phyloP scores from a whole-genome alignment of 2,113 vertebrate species.

The Burhinus bistriatus region DNA sequence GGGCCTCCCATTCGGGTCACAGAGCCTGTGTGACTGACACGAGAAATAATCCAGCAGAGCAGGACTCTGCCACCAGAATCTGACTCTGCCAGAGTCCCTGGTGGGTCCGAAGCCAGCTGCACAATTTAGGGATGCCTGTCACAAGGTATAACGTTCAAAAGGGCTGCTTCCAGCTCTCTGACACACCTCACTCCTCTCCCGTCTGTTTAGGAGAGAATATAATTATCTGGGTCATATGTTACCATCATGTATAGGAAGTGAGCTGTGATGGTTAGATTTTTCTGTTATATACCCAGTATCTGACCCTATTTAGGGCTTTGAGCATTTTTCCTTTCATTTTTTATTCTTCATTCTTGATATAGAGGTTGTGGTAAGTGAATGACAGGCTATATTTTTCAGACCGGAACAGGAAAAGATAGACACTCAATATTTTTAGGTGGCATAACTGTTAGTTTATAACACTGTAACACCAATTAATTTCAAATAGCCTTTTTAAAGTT shows the following conservation, averaged over 20 bases:
- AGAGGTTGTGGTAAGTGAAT: background rate
- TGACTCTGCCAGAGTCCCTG: background rate
- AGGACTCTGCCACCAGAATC: background rate
- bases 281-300: background rate
- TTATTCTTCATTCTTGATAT: background rate
- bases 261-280: background rate
- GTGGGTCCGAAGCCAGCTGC: constrained; percentile 12
- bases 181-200: background rate
- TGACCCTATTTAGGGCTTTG: background rate
- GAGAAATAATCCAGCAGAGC: background rate
- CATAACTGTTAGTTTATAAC: constrained; percentile 5
- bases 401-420: background rate
- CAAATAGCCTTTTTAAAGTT: background rate
- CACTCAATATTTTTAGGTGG: background rate
- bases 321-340: background rate
- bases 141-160: constrained; percentile 20
- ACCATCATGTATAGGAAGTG: background rate
- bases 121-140: constrained; percentile 1
- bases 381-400: constrained; percentile 2
- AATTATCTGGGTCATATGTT: background rate
- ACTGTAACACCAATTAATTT: background rate
- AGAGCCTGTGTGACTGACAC: background rate
- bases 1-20: background rate
- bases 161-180: background rate
- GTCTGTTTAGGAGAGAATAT: background rate